Evolutionary conservation across 2,113 vertebrate species (phyloP).

Genomic region (Callopanchax toddi): DNA sequence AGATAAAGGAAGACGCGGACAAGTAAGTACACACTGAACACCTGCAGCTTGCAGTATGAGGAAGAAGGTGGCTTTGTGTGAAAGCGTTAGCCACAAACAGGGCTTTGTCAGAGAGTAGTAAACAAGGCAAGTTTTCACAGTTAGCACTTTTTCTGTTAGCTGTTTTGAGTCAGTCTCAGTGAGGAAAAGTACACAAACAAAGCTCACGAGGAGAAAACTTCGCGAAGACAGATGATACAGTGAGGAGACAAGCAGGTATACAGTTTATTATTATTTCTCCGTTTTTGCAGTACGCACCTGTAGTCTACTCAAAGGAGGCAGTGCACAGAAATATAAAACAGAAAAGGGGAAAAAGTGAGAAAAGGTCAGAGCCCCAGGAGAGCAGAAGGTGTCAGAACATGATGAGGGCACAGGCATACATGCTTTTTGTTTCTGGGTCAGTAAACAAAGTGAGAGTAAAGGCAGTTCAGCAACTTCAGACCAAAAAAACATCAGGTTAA

Average conservation of each 20-base stretch:
- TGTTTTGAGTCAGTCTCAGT: too few relatives aligned
- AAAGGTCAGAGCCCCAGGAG: constrained; percentile 51
- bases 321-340: constrained; percentile 19
- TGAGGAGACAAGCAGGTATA: too few relatives aligned
- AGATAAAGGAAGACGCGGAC: constrained; percentile 26
- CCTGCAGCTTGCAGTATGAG: constrained; percentile 7
- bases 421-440: constrained; percentile 24
- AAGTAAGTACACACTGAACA: constrained; percentile 45
- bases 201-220: too few relatives aligned
- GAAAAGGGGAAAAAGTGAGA: constrained; percentile 22
- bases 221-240: too few relatives aligned
- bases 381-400: constrained; percentile 20
- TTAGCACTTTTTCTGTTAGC: too few relatives aligned
- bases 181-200: too few relatives aligned
- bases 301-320: constrained; percentile 7
- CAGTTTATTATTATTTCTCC: too few relatives aligned
- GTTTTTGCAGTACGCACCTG: constrained; percentile 5
- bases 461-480: constrained; percentile 14
- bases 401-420: constrained; percentile 12
- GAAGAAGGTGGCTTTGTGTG: background rate
- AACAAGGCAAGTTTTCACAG: too few relatives aligned
- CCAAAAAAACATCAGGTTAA: constrained; percentile 17
- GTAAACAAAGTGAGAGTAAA: constrained; percentile 43
- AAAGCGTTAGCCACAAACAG: background rate
- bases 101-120: constrained; percentile 2